A percentile compares a stretch with the other conserved stretches of the same genome.
Conservation (phyloP, 2,113 vertebrate genomes). For the Heterotis niloticus region DNA sequence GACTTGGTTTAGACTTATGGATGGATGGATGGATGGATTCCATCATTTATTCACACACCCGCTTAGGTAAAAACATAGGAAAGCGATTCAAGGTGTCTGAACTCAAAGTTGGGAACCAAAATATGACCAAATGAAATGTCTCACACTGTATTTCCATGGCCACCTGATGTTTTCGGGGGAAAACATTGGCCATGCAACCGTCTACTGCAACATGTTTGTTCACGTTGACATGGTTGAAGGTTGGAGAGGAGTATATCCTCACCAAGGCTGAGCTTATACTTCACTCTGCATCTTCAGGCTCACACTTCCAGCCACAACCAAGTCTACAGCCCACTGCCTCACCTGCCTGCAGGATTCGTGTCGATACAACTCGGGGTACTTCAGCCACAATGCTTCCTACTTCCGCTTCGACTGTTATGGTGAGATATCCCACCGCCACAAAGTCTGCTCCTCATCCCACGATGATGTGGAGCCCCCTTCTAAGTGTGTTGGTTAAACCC, state of each 20-base stretch:
- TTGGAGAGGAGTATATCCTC: not conserved
- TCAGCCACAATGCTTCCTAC: constrained; percentile 75
- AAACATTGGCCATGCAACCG: too few relatives aligned
- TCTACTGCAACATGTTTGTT: not conserved
- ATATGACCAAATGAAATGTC: too few relatives aligned
- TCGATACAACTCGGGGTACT: constrained; percentile 79
- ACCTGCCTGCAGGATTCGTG: constrained; percentile 76
- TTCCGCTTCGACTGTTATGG: constrained; percentile 79
- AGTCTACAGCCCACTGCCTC: constrained; percentile 60
- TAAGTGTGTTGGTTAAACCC: not conserved
- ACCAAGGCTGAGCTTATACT: not conserved
- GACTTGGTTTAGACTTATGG: too few relatives aligned
- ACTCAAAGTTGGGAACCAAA: too few relatives aligned
- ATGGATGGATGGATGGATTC: too few relatives aligned
- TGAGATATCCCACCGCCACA: constrained; percentile 48
- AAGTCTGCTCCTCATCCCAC: constrained; percentile 19
- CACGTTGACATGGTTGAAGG: too few relatives aligned
- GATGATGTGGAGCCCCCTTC: not conserved
- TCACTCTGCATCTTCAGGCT: constrained; percentile 54
- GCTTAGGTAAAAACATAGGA: too few relatives aligned
- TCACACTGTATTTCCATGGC: too few relatives aligned
- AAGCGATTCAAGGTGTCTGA: too few relatives aligned
- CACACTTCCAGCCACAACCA: constrained; percentile 47
- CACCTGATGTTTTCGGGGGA: too few relatives aligned
- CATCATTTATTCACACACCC: too few relatives aligned